Evolutionary conservation across 2,888 invertebrate genomes (phyloP), one percentile per base, ranked within the genome.

Genomic region (Melanophora roralis): DNA sequence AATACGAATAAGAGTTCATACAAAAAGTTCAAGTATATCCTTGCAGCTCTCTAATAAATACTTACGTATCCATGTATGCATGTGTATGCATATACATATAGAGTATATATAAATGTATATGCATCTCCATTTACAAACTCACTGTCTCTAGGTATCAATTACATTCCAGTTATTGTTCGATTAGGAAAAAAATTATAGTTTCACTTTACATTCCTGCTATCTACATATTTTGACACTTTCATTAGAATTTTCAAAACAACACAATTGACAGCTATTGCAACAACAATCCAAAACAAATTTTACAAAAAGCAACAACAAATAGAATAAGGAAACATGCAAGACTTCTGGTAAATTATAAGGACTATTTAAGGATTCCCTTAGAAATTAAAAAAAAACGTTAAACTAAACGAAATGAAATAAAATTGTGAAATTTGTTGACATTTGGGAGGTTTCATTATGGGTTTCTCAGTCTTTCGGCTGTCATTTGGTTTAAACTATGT

Each of bases 401-500:
- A n/a, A n/a, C n/a, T n/a, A n/a, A 38, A 57, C 12, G n/a, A 40
- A 23, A 40, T 34, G 9, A 40, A 23, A 23, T 34, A 14, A 32
- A 32, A 23, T 38, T 45, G 11, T 57, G 40, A 32, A 21, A 21
- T n/a, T 19, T 60, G 60, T 51, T 74, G 64, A 65, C 69, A 74
- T 74, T 78, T 74, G 65, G 65, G 75, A 65, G 78, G 64, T 78
- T 78, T 73, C 51, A 51, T 74, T 53, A 40, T 2, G 14, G 68
- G 68, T 68, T 57, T 57, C 21, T n/a, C 9, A 45, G 34, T 53
- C 65, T 57, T 72, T 75, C 79, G 71, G 71, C 79, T 71, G 79
- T 75, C 67, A 71, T 19, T 2, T 45, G 43, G 14, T n/a, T 6
- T n/a, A 45, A 12, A 16, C 23, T 11, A 6, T n/a, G n/a, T n/a